Evolutionary conservation across 2,797 vertebrate species (phyloP).

Genomic region (Eulemur mongoz): DNA sequence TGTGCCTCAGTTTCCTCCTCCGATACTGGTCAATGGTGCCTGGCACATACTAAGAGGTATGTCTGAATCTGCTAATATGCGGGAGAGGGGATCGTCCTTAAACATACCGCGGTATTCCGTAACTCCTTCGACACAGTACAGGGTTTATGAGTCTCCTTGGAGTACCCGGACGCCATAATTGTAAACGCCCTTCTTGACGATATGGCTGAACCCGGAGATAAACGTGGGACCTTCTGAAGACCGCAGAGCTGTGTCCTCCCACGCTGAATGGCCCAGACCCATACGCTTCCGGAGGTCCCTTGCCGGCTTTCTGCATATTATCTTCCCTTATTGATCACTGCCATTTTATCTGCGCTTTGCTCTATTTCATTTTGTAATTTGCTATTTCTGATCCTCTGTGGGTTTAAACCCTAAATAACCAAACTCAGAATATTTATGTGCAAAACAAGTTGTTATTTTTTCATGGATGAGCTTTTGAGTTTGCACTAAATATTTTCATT

Average conservation of each 20-base stretch:
- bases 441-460: background rate
- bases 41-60: rapidly evolving
- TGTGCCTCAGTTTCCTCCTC: background rate
- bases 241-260: no score
- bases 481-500: background rate
- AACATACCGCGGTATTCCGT: rapidly evolving
- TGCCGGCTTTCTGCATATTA: rapidly evolving
- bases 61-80: rapidly evolving
- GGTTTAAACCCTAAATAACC: background rate
- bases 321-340: background rate
- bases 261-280: rapidly evolving
- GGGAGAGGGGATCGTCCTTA: background rate
- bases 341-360: no score
- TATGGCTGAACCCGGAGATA: rapidly evolving
- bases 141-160: background rate
- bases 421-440: background rate
- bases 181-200: background rate
- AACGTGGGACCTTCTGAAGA: rapidly evolving
- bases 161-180: rapidly evolving
- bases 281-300: rapidly evolving
- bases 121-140: rapidly evolving
- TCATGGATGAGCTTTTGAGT: background rate
- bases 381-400: background rate
- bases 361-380: background rate
- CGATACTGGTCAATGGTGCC: rapidly evolving